Base-by-base conservation (phyloP, 2,113 vertebrate genomes). In the Gorsachius goisagi region DNA sequence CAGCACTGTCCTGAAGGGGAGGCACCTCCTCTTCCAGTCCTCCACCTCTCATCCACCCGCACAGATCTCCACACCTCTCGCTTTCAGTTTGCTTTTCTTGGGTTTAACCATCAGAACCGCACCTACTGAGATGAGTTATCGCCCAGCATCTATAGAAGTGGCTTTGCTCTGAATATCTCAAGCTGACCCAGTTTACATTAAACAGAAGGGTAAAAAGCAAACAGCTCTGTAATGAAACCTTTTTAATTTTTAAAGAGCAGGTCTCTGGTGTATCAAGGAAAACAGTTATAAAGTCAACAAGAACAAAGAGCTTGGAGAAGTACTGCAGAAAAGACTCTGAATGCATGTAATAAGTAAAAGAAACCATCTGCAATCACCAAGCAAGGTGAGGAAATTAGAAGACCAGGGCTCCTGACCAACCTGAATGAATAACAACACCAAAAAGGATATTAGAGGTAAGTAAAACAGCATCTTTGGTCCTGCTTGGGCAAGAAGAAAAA, bases 191-290 rank as follows among this genome's bases (percentile, higher is more conserved):
- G 50, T 86, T 93, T 85, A 37, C 45, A 90, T 77, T 55, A 78
- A 94, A 78, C 21, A 94, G 73, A 92, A 89, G 8, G 11, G 30
- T 39, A 75, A 86, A 95, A 89, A 84, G 37, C n/a, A 84, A 89
- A 77, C 35, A 87, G 52, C 33, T 88, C 35, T 75, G 32, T 66
- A 93, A 95, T 26, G 9, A 96, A 90, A 71, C 4, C 44, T 72
- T 59, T 84, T 87, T 58, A 76, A 85, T 81, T 92, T 94, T 93
- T 89, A 91, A 95, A 87, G 15, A 95, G 27, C 44, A 72, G 56
- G 60, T 87, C 44, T 86, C 80, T 59, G 26, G 17, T 0, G 0
- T 23, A 20, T 59, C 60, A 82, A 24, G 19, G 21, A 60, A 75
- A 96, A 63, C 11, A 68, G 33, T 39, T 77, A 89, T 5, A 63